Base-by-base conservation (phyloP, 2,888 invertebrate species). In the Malacosoma neustria region DNA sequence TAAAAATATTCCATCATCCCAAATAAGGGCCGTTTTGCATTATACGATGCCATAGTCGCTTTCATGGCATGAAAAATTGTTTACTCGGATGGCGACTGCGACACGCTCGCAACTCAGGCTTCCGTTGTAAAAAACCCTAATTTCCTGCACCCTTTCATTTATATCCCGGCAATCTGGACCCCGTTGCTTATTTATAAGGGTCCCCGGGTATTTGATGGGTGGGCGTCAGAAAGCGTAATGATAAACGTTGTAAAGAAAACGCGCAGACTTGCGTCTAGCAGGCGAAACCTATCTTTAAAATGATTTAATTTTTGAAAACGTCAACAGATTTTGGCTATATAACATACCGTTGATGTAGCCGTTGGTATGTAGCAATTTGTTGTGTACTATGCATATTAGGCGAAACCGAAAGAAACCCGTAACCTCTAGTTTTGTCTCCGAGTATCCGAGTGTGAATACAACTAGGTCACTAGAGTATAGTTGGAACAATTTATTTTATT, bases 111-210 rank as follows among this genome's bases (percentile, higher is more conserved):
- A 57, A 61, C 56, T 60, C 61, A 62, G 59, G 70, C 68, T 68
- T 67, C 65, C 72, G 77, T 67, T 68, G 69, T 81, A 82, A 82
- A 81, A 82, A 82, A 79, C 81, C 84, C 80, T 82, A 84, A 85
- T 85, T 82, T 82, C 82, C 80, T 76, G 74, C 72, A 80, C 84
- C 84, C 84, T 82, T 85, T 82, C 84, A 80, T 84, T 82, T 84
- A 79, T 82, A 72, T 69, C 75, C 71, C 66, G 67, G 75, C 82
- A 84, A 82, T 82, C 84, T 84, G 79, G 71, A 72, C 66, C 59
- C 72, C 66, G 72, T 71, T 70, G 73, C 74, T 82, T 82, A 80
- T 84, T 84, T 82, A 82, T 81, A 62, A 75, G 66, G 81, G 77
- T 73, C 72, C 55, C 69, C 69, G 22, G 64, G 54, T 66, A 65